Conservation (phyloP, 1,140 invertebrate genomes). For the Trachymyrmex septentrionalis region DNA sequence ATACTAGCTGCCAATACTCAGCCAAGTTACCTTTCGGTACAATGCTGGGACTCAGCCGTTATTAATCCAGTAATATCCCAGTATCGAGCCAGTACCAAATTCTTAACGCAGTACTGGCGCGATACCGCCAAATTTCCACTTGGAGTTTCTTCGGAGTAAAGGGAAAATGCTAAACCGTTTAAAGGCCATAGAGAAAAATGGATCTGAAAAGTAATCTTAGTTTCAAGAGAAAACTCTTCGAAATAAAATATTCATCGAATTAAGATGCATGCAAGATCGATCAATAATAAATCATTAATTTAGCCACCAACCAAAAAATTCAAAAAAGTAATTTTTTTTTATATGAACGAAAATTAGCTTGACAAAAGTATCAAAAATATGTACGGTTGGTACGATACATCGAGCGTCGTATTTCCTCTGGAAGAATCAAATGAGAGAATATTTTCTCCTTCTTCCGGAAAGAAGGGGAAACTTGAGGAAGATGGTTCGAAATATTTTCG, state of each 20-base stretch:
- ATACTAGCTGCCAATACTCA: too few relatives aligned
- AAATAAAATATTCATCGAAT: constrained; percentile 1
- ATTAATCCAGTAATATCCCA: too few relatives aligned
- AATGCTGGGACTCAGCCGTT: too few relatives aligned
- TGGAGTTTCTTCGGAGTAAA: too few relatives aligned
- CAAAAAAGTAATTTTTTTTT: background rate
- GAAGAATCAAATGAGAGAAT: background rate
- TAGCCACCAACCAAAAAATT: background rate
- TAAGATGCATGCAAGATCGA: background rate
- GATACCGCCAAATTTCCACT: too few relatives aligned
- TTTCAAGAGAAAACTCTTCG: background rate
- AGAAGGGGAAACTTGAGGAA: background rate
- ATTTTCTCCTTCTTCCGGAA: background rate
- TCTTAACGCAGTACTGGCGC: too few relatives aligned
- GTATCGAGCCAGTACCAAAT: too few relatives aligned
- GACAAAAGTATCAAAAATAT: background rate
- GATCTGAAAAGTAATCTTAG: background rate
- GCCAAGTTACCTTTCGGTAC: too few relatives aligned
- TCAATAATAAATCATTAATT: background rate
- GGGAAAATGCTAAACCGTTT: background rate
- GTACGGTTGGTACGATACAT: background rate
- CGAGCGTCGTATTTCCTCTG: background rate
- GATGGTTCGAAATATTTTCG: constrained; percentile 17
- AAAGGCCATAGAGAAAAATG: background rate
- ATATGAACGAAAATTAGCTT: background rate